These are phyloP conservation scores for Phymastichus coffea DNA, from an alignment of 1,140 invertebrate species.

Conservation along the genomic window DNA sequence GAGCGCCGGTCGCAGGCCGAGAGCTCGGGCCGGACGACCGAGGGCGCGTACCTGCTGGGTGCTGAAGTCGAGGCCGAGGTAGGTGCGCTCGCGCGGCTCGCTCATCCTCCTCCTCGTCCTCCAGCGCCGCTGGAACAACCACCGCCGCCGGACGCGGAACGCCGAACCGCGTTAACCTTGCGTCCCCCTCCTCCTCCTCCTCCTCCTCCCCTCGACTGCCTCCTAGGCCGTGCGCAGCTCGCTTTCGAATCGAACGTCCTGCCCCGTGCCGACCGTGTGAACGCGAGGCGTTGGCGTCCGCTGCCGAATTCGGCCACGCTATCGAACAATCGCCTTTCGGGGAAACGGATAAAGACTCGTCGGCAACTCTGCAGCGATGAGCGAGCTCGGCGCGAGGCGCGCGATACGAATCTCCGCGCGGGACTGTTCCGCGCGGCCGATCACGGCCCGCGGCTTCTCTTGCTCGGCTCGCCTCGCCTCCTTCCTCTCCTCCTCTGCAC, in stretches of 20 bases:
- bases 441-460: not conserved
- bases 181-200: no score
- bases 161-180: no score
- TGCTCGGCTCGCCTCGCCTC: not conserved
- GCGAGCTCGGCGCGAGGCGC: no score
- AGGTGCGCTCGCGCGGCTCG: conserved; percentile 48
- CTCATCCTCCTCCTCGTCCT: conserved; percentile 33
- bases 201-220: no score
- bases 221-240: no score
- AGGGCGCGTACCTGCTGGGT: conserved; percentile 71
- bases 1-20: not conserved
- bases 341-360: no score
- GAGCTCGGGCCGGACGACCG: not conserved
- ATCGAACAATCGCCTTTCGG: no score
- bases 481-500: not conserved
- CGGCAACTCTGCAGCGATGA: no score
- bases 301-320: no score
- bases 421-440: conserved; percentile 13
- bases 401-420: not conserved
- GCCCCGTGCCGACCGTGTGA: no score
- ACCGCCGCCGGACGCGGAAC: not conserved
- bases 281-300: no score
- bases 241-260: no score
- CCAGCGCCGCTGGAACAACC: not conserved
- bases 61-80: conserved; percentile 77